phyloP scores from a whole-genome alignment of 2,888 invertebrate genomes.

The Ennomos fuscantarius region DNA sequence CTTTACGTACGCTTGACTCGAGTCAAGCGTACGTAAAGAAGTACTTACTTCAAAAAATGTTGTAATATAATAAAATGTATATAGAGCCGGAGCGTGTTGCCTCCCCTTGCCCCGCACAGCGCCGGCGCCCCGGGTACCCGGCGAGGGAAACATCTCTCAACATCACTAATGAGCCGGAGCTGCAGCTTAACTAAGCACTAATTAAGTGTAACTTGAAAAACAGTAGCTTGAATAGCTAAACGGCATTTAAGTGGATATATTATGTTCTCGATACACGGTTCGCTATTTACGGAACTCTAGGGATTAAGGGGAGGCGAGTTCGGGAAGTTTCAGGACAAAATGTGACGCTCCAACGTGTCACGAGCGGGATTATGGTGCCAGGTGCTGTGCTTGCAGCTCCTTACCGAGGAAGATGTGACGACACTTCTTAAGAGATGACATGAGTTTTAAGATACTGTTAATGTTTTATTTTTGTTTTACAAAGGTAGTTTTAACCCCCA shows the following conservation, averaged over 20 bases:
- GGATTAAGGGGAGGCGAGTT: neutral
- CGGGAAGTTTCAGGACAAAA: conserved; percentile 1
- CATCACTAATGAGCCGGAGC: conserved; percentile 6
- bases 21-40: too few species aligned
- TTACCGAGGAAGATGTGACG: neutral
- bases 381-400: neutral
- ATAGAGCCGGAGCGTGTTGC: too few species aligned
- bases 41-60: too few species aligned
- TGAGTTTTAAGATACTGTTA: too few species aligned
- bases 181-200: conserved; percentile 2
- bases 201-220: neutral
- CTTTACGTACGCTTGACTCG: too few species aligned
- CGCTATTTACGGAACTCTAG: neutral
- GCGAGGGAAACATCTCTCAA: conserved; percentile 13
- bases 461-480: too few species aligned
- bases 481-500: too few species aligned
- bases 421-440: too few species aligned
- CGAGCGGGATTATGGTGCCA: conserved; percentile 1
- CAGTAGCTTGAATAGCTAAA: too few species aligned
- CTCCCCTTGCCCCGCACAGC: neutral
- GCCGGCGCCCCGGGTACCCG: conserved; percentile 13
- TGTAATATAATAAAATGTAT: too few species aligned
- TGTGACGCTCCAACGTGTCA: neutral
- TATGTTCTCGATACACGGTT: neutral
- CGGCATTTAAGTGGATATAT: neutral